Percentiles rank a stretch among this genome's conserved stretches.
These are phyloP conservation scores for Ammodramus savannarum DNA, from an alignment of 2,113 vertebrate species.

Conservation along the genomic window DNA sequence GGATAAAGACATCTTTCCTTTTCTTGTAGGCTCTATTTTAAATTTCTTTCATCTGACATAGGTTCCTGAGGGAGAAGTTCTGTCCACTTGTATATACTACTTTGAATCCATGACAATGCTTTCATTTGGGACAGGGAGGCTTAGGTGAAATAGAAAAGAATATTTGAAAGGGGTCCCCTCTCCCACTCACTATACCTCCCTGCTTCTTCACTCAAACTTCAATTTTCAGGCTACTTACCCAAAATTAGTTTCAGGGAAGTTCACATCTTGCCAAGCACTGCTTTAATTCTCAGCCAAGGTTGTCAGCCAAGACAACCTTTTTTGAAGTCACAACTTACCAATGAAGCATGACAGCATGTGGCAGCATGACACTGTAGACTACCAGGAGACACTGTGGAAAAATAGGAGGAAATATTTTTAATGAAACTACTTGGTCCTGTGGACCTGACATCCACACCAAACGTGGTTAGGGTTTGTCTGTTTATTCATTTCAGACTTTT, in stretches of 20 bases:
- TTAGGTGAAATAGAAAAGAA: neutral
- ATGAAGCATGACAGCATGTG: neutral
- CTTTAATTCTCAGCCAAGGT: neutral
- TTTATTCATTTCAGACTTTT: neutral
- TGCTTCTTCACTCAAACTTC: neutral
- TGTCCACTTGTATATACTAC: neutral
- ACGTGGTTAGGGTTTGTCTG: neutral
- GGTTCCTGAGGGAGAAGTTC: neutral
- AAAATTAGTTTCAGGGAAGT: neutral
- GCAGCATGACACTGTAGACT: neutral
- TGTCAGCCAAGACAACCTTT: neutral
- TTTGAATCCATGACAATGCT: neutral
- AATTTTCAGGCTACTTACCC: neutral
- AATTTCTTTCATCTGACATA: neutral
- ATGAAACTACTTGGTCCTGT: neutral
- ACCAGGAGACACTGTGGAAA: neutral
- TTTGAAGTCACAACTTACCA: neutral
- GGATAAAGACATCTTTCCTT: neutral
- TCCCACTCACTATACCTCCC: neutral
- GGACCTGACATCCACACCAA: neutral
- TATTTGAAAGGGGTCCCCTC: neutral
- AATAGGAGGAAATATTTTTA: neutral
- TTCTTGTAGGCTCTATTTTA: neutral
- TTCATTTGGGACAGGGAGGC: neutral
- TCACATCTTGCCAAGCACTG: neutral